Evolutionary conservation across 1,140 invertebrate genomes (phyloP), one percentile per base, ranked within the genome.

Genomic region (Triops cancriformis): DNA sequence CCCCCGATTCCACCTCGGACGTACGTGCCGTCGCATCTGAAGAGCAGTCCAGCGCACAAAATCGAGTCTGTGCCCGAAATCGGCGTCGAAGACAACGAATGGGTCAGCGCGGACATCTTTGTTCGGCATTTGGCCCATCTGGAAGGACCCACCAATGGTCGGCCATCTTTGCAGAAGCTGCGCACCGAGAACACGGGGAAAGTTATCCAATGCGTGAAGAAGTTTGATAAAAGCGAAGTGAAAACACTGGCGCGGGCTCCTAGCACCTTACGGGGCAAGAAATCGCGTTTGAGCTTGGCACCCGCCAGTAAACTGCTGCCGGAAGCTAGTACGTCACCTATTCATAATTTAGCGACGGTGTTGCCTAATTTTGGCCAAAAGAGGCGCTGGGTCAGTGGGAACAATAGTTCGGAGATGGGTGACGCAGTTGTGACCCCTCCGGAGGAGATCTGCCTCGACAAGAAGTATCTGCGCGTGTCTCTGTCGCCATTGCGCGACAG

Each of bases 101-200:
- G 87, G 87, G 83, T 84, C 43, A 84, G 84, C 79, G 87, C 81
- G 18, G 84, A 12, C 81, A 82, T 28, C 78, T 83, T 73, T 86
- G 85, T 80, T 85, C 86, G 83, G 23, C 51, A 76, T 72, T 73
- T 79, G 28, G 42, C 78, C 10, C 77, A 78, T 72, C 26, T 80
- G 72, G 41, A 81, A 75, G 41, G 77, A 28, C 80, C 84, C 14
- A 79, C 83, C 43, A 87, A 85, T 14, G 88, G 89, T 1, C 84
- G 90, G 73, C 87, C 87, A 1, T 91, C 90, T 0, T 85, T 91
- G 6, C 88, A 88, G 0, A 87, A 88, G 81, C 81, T 91, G 7
- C 83, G 89, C 45, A 85, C 85, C 42, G 88, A 90, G 83, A 91
- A 91, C 82, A 88, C 89, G 11, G 90, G 90, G 7, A 90, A 90